phyloP scores from a whole-genome alignment of 30 jellyfish, hydroid and myxozoan species.

The Cassiopea xamachana region DNA sequence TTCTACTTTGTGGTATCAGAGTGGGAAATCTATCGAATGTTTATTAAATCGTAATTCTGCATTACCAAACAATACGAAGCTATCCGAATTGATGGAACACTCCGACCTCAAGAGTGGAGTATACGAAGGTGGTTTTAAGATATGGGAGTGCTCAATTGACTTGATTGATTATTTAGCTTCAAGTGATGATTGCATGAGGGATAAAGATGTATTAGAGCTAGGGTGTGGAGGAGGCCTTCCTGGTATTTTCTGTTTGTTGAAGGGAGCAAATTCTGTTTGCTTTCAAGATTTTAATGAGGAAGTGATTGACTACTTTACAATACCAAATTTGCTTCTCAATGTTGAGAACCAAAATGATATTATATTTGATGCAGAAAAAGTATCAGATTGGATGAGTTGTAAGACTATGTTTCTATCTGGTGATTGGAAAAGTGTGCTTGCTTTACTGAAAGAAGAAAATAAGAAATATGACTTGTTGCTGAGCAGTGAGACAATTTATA shows the following conservation, averaged over 20 bases:
- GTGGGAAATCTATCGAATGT: slow-evolving; percentile 1
- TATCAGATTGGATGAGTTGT: not conserved
- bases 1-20: slow-evolving; percentile 1
- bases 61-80: not conserved
- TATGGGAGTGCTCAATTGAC: slow-evolving; percentile 98
- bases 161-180: slow-evolving; percentile 55
- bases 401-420: slow-evolving; percentile 80
- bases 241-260: slow-evolving; percentile 56
- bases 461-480: slow-evolving; percentile 78
- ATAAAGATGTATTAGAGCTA: slow-evolving; percentile 73
- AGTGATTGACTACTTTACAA: slow-evolving; percentile 85
- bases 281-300: slow-evolving; percentile 95
- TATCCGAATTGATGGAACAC: slow-evolving; percentile 28
- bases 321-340: slow-evolving; percentile 67
- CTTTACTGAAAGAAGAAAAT: slow-evolving; percentile 1
- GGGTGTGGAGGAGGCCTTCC: slow-evolving; percentile 99
- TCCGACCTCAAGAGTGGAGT: slow-evolving; percentile 91
- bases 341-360: not conserved
- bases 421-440: slow-evolving; percentile 70
- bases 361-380: not conserved
- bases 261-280: slow-evolving; percentile 78
- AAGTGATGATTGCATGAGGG: not conserved
- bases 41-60: not conserved
- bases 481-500: slow-evolving; percentile 96
- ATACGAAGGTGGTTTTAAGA: slow-evolving; percentile 97